These are phyloP conservation scores for Morbakka virulenta DNA, from an alignment of 30 jellyfish, hydroid and myxozoan genomes.

Conservation along the genomic window DNA sequence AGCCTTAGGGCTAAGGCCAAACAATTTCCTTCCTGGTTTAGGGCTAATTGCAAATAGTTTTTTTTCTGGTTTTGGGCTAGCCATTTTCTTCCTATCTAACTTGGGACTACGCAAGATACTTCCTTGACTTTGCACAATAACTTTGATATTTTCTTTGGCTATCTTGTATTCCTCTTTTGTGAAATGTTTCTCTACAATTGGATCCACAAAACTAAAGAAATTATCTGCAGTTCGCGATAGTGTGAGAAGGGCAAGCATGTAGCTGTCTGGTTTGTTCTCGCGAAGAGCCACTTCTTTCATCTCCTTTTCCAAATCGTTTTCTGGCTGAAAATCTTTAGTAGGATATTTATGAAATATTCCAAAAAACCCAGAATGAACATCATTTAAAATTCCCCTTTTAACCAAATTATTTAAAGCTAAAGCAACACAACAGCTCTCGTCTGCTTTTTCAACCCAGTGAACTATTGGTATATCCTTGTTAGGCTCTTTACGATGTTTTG, in stretches of 20 bases:
- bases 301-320: constrained; percentile 71
- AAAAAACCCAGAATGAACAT: constrained; percentile 69
- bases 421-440: constrained; percentile 63
- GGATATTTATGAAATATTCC: constrained; percentile 76
- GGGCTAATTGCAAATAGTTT: no score
- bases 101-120: constrained; percentile 78
- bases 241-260: constrained; percentile 80
- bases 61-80: no score
- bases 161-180: constrained; percentile 66
- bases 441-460: constrained; percentile 74
- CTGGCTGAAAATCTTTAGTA: constrained; percentile 55
- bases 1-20: no score
- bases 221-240: constrained; percentile 77
- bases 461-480: constrained; percentile 15
- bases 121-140: constrained; percentile 91
- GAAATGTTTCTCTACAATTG: constrained; percentile 72
- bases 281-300: constrained; percentile 72
- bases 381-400: constrained; percentile 56
- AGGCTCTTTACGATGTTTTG: constrained; percentile 49
- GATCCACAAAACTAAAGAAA: constrained; percentile 78
- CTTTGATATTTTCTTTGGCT: constrained; percentile 86
- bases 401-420: constrained; percentile 51
- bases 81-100: constrained; percentile 64
- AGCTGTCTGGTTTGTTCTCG: constrained; percentile 87
- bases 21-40: no score